Conservation (phyloP, 2,797 vertebrate genomes). For the Micrastur ruficollis region DNA sequence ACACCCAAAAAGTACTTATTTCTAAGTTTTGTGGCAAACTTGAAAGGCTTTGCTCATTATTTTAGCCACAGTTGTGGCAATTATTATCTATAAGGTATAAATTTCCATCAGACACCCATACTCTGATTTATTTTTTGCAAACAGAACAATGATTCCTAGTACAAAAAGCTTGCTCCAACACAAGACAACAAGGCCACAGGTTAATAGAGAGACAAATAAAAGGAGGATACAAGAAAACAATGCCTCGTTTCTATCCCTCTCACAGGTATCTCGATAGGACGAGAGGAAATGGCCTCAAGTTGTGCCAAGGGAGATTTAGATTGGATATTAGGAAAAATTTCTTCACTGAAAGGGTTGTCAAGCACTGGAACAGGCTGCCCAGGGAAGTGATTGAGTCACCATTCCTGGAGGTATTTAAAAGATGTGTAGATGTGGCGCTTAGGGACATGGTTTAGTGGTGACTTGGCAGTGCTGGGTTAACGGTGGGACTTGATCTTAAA, state of each 20-base stretch:
- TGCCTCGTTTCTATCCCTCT: background rate
- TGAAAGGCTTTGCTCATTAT: background rate
- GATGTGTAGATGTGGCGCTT: background rate
- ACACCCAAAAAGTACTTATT: background rate
- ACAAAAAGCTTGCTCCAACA: background rate
- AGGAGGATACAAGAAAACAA: background rate
- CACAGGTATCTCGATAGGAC: background rate
- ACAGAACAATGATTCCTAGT: background rate
- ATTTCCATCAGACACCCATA: background rate
- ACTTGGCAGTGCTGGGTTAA: background rate
- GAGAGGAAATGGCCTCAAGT: background rate
- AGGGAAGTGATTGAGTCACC: background rate
- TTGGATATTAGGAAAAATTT: background rate
- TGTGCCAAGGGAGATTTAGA: background rate
- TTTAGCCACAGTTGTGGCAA: background rate
- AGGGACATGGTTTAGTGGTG: background rate
- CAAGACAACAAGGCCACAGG: background rate
- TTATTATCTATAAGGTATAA: background rate
- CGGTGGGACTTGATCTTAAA: rapidly evolving
- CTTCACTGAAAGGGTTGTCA: background rate
- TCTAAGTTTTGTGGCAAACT: background rate
- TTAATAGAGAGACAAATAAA: background rate
- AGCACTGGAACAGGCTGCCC: background rate
- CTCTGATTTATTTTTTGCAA: background rate
- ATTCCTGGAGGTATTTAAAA: background rate